A percentile compares a stretch with the other conserved stretches of the same genome.
phyloP scores from a whole-genome alignment of 2,888 invertebrate genomes.

The Cataglyphis altisquamis region DNA sequence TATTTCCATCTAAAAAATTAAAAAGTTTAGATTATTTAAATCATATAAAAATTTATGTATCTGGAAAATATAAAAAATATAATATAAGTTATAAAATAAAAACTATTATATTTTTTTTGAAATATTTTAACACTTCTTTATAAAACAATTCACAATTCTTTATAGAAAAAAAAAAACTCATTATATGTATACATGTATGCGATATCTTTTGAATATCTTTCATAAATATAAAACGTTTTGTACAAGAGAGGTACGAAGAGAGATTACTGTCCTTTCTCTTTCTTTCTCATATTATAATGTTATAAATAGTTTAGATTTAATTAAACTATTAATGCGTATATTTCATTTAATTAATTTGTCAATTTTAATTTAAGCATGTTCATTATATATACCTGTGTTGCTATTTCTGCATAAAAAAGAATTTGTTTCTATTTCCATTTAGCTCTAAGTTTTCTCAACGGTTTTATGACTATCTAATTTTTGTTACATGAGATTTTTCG shows the following conservation, averaged over 20 bases:
- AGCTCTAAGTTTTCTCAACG: conserved; percentile 25
- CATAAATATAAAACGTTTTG: conserved; percentile 11
- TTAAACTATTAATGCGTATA: not conserved
- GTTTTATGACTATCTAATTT: conserved; percentile 34
- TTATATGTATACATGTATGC: not conserved
- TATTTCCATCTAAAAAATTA: not conserved
- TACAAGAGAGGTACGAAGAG: not conserved
- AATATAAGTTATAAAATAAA: not conserved
- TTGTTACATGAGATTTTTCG: conserved; percentile 62
- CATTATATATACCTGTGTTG: not conserved
- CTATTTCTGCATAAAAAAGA: conserved; percentile 15
- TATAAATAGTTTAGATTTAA: not conserved
- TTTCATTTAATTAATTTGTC: conserved; percentile 4
- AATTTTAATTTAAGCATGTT: not conserved
- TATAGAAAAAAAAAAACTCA: not conserved
- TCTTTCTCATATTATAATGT: not conserved
- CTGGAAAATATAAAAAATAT: not conserved
- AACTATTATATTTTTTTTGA: not conserved
- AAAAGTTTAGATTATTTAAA: not conserved
- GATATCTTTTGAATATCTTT: not conserved
- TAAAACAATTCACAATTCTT: no score
- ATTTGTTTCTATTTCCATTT: conserved; percentile 47
- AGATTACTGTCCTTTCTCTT: not conserved
- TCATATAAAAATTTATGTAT: not conserved
- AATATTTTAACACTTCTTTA: not conserved